phyloP scores from a whole-genome alignment of 2,797 vertebrate genomes.

The Lutra lutra region DNA sequence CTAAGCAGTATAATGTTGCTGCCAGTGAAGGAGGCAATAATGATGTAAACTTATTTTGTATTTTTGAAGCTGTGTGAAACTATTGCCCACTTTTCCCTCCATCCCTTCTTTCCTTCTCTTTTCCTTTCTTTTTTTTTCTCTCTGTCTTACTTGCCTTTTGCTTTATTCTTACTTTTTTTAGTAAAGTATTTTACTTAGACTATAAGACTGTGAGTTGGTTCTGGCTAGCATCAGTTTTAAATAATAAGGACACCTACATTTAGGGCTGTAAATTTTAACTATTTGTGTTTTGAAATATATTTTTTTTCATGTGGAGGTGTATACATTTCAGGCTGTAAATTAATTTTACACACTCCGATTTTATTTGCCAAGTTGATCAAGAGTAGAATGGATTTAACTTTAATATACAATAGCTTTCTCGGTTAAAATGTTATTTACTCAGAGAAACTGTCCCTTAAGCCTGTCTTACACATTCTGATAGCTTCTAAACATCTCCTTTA shows the following conservation, averaged over 20 bases:
- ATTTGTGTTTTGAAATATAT: background rate
- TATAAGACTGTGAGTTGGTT: background rate
- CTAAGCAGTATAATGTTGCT: background rate
- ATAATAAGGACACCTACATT: constrained; percentile 16
- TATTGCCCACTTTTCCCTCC: background rate
- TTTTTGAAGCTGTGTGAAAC: background rate
- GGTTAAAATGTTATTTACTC: background rate
- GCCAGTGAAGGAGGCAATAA: background rate
- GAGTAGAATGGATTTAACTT: constrained; percentile 3
- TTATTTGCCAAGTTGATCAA: constrained; percentile 31
- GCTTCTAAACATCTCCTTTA: background rate
- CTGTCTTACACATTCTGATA: background rate
- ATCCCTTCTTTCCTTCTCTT: fast-evolving
- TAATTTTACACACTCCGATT: constrained; percentile 24
- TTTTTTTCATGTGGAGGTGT: background rate
- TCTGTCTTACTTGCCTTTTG: background rate
- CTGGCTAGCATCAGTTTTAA: constrained; percentile 30
- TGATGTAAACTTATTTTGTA: background rate
- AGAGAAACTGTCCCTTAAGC: background rate
- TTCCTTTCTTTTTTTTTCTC: background rate
- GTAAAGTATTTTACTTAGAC: constrained; percentile 34
- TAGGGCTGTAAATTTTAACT: background rate
- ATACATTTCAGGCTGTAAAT: constrained; percentile 20
- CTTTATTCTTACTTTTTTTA: background rate
- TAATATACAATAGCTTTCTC: background rate